Evolutionary conservation across 2,113 vertebrate species (phyloP).

Genomic region (Limnothrissa miodon): DNA sequence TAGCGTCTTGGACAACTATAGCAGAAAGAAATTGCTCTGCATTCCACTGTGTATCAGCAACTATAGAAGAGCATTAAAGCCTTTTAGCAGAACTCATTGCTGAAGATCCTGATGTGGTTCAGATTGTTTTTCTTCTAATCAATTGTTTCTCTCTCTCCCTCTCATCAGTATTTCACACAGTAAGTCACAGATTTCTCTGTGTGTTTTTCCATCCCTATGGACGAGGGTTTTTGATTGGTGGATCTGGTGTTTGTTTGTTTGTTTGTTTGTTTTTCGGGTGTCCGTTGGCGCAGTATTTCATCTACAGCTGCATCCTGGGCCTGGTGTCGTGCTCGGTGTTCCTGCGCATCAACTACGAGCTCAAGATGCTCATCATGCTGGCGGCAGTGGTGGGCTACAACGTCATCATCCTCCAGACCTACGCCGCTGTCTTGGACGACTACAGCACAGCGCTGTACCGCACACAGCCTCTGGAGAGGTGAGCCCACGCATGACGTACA

Average conservation of each 20-base stretch:
- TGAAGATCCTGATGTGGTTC: neutral
- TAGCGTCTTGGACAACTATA: neutral
- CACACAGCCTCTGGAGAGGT: conserved; percentile 75
- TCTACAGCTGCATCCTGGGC: conserved; percentile 96
- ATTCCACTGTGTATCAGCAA: neutral
- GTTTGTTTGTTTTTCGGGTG: neutral
- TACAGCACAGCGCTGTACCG: conserved; percentile 85
- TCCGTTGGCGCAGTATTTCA: conserved; percentile 82
- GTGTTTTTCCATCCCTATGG: neutral
- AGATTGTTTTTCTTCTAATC: neutral
- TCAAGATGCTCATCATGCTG: conserved; percentile 97
- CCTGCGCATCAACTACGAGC: conserved; percentile 94
- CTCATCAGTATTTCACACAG: too few relatives aligned
- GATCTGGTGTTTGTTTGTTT: neutral
- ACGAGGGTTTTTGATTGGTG: neutral
- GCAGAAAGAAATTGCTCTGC: neutral
- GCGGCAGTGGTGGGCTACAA: conserved; percentile 89
- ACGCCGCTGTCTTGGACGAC: conserved; percentile 82
- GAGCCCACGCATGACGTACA: neutral
- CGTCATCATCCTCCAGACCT: conserved; percentile 90
- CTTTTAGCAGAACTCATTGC: neutral
- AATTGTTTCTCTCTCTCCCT: neutral
- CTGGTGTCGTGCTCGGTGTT: conserved; percentile 96
- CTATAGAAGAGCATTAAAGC: neutral
- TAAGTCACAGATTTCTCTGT: too few relatives aligned